These are phyloP conservation scores for Syngnathus scovelli DNA, from an alignment of 2,113 vertebrate species.

Conservation along the genomic window DNA sequence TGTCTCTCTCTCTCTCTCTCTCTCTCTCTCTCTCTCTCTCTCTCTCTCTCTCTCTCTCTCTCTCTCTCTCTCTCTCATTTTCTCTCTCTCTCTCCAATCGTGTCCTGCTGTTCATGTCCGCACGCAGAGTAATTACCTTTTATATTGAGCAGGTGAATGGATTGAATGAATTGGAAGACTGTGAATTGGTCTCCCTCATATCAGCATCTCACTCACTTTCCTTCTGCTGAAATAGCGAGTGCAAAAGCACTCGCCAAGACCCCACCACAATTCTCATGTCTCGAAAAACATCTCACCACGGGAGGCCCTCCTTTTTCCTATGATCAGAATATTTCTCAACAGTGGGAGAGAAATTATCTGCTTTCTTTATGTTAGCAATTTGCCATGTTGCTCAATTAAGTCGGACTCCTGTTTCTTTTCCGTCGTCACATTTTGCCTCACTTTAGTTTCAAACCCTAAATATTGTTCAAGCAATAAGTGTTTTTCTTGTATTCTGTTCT, in stretches of 20 bases:
- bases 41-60: no score
- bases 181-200: constrained; percentile 27
- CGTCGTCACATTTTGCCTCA: neutral
- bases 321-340: constrained; percentile 11
- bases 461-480: neutral
- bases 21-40: no score
- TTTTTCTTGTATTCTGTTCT: neutral
- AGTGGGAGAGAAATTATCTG: constrained; percentile 12
- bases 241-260: constrained; percentile 14
- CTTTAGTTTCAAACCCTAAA: neutral
- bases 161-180: constrained; percentile 45
- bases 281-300: constrained; percentile 2
- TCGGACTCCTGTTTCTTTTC: neutral
- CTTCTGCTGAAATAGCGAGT: constrained; percentile 10
- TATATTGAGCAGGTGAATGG: constrained; percentile 42
- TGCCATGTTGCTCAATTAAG: neutral
- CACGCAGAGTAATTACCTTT: constrained; percentile 48
- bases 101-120: constrained; percentile 33
- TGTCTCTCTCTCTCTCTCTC: constrained; percentile 11
- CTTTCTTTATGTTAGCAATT: neutral
- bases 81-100: constrained; percentile 29
- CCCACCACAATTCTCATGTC: neutral
- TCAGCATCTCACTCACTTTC: constrained; percentile 4
- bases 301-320: constrained; percentile 27
- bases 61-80: no score